Evolutionary conservation across 1,140 invertebrate genomes (phyloP).

Genomic region (Aphelinus atriplicis): DNA sequence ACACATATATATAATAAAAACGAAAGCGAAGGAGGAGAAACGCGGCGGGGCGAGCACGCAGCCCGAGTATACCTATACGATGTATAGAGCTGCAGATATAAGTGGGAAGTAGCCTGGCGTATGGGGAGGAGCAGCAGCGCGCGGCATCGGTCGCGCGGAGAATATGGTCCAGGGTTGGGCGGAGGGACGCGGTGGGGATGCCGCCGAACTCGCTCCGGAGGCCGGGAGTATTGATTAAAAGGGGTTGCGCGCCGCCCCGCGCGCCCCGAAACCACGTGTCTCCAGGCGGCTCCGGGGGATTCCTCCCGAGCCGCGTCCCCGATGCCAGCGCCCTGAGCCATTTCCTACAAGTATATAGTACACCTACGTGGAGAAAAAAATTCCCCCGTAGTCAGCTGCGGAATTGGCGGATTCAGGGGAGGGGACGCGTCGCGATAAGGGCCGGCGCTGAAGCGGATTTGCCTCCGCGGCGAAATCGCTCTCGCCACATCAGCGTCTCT

Average conservation of each 20-base stretch:
- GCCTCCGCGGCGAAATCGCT: too few relatives aligned
- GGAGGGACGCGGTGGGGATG: neutral
- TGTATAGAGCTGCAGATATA: neutral
- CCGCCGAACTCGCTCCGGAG: neutral
- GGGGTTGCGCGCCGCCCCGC: neutral
- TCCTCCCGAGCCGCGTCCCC: neutral
- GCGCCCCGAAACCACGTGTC: too few relatives aligned
- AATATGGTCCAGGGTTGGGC: conserved; percentile 13
- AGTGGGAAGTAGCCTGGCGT: neutral
- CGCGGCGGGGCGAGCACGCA: neutral
- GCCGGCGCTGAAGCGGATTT: too few relatives aligned
- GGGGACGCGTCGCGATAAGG: too few relatives aligned
- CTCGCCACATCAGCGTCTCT: too few relatives aligned
- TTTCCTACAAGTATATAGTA: neutral
- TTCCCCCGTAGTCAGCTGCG: too few relatives aligned
- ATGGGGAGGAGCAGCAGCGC: neutral
- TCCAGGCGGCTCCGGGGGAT: too few relatives aligned
- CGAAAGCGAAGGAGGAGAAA: too few relatives aligned
- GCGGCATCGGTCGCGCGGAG: neutral
- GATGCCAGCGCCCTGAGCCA: neutral
- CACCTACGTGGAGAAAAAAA: too few relatives aligned
- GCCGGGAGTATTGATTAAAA: conserved; percentile 29
- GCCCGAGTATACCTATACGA: neutral
- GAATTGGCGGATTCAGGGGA: too few relatives aligned
- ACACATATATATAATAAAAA: too few relatives aligned